Evolutionary conservation across 2,113 vertebrate genomes (phyloP), one percentile per base, ranked within the genome.

Genomic region (Heterochromis multidens): DNA sequence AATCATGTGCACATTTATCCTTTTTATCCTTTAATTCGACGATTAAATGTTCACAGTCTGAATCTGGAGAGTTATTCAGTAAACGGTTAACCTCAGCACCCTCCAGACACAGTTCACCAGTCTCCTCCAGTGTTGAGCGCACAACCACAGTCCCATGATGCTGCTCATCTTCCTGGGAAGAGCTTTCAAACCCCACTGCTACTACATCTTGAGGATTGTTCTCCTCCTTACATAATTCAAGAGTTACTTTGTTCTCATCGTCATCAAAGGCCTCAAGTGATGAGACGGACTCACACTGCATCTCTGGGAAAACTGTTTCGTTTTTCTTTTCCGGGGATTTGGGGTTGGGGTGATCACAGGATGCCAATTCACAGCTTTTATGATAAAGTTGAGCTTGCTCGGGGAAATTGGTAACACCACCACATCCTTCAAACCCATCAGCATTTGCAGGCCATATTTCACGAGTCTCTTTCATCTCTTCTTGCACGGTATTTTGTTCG

Each of bases 1-100:
- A 62, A 23, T 92, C 88, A 56, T 92, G 90, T 52, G 92, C 81
- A 1, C 92, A 90, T 31, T 95, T 91, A 43, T 88, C 85, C 3
- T 91, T 57, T 63, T 27, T 93, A 35, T 93, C 77, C 4, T 76
- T 35, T 21, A 54, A 4, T 25, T 74, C 1, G 8, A 52, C 0
- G 1, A 91, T 81, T 10, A 88, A 92, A 80, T 76, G 87, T 19
- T 46, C 67, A 7, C 85, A 35, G 21, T 58, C 77, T 43, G 52
- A 79, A 27, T 77, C 5, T 1, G 25, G 31, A 77, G 79, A 65
- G 11, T 33, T 49, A 43, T 77, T 35, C 27, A 19, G 27, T 37
- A 43, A 89, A 83, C 31, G 2, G 13, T 35, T 4, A 52, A 77
- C 65, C 72, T 89, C 67, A 52, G 52, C 52, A 49, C 86, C 81